phyloP scores from a whole-genome alignment of 2,797 vertebrate genomes.

The Coluber constrictor region DNA sequence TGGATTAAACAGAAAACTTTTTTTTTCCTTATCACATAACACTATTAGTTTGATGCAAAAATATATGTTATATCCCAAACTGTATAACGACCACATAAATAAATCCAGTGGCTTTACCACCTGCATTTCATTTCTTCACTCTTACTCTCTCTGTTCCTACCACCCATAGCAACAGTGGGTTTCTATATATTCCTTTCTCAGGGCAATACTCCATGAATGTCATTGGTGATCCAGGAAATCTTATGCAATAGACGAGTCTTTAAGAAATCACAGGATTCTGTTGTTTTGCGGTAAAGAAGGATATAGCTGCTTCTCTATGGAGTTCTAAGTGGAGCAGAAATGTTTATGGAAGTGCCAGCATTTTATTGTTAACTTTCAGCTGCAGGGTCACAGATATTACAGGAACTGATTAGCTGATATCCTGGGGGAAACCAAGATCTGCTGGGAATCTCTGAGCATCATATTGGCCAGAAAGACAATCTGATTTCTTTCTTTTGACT shows the following conservation, averaged over 20 bases:
- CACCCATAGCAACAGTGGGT: neutral
- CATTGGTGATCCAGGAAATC: neutral
- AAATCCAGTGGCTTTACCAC: neutral
- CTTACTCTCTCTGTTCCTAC: neutral
- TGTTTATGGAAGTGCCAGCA: neutral
- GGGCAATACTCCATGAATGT: neutral
- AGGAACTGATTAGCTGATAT: neutral
- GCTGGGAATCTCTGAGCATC: neutral
- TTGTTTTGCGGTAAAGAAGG: neutral
- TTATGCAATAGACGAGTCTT: neutral
- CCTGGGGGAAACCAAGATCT: neutral
- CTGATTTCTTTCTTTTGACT: neutral
- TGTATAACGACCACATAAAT: neutral
- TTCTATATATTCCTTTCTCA: neutral
- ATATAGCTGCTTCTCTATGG: neutral
- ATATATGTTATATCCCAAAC: neutral
- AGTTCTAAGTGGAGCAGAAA: neutral
- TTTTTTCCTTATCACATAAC: neutral
- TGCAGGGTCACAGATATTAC: neutral
- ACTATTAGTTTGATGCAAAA: neutral
- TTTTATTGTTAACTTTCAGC: neutral
- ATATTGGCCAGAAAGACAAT: neutral
- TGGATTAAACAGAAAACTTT: neutral
- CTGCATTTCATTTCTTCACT: neutral
- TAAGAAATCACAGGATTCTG: neutral